Conservation (phyloP, 23 tunicate species). For the Halocynthia roretzi region DNA sequence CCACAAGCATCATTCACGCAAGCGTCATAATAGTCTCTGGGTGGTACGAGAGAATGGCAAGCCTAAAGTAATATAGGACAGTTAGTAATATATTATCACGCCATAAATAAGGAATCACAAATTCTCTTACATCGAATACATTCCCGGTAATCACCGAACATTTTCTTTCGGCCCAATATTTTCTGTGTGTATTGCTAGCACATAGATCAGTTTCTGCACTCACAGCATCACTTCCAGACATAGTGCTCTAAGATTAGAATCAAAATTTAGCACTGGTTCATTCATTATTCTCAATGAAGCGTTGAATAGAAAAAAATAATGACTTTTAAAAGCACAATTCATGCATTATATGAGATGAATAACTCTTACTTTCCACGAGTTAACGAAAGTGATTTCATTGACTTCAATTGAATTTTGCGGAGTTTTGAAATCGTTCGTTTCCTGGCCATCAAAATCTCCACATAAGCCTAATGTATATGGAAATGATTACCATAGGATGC, state of each 20-base stretch:
- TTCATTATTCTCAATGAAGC: too few species aligned
- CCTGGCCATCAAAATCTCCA: slow-evolving; percentile 91
- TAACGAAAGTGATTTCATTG: slow-evolving; percentile 88
- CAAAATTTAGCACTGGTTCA: too few species aligned
- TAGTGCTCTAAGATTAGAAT: slow-evolving; percentile 48
- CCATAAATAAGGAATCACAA: too few species aligned
- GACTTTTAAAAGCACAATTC: not conserved
- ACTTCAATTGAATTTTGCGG: slow-evolving; percentile 92
- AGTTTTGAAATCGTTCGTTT: slow-evolving; percentile 83
- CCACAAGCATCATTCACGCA: slow-evolving; percentile 98
- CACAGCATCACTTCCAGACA: slow-evolving; percentile 78
- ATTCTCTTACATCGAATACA: slow-evolving; percentile 43
- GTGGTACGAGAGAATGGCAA: slow-evolving; percentile 82
- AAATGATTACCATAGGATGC: too few species aligned
- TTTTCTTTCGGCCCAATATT: slow-evolving; percentile 97
- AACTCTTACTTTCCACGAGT: slow-evolving; percentile 80
- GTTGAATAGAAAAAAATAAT: too few species aligned
- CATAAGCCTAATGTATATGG: slow-evolving; percentile 55
- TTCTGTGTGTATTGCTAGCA: slow-evolving; percentile 68
- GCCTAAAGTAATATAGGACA: slow-evolving; percentile 33
- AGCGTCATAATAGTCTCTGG: slow-evolving; percentile 65
- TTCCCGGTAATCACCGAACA: slow-evolving; percentile 86
- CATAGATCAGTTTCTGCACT: slow-evolving; percentile 81
- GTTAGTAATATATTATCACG: not conserved
- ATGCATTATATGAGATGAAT: not conserved